These are phyloP conservation scores for Aporrectodea caliginosa DNA, from an alignment of 1,140 invertebrate genomes.

Conservation along the genomic window DNA sequence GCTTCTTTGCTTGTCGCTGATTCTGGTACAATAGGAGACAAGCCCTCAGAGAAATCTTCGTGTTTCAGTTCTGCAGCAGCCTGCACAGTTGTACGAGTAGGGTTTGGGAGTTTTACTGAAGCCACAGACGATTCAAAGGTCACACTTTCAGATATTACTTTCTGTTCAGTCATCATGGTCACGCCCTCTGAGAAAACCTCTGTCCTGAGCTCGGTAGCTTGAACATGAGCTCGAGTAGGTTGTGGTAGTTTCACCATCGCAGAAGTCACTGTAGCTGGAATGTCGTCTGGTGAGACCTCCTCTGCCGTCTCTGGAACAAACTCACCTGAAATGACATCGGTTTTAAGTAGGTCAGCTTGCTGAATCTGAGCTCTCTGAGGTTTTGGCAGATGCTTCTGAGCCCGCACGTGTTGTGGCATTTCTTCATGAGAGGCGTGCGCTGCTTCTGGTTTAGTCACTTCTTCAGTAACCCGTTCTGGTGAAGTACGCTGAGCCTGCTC, in stretches of 20 bases:
- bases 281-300: constrained; percentile 14
- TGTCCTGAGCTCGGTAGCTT: not conserved
- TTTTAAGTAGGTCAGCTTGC: constrained; percentile 1
- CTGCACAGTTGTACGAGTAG: not conserved
- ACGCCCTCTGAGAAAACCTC: constrained; percentile 18
- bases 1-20: not conserved
- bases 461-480: constrained; percentile 42
- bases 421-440: constrained; percentile 5
- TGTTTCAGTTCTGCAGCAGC: constrained; percentile 4
- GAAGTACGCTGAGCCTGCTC: constrained; percentile 34
- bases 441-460: constrained; percentile 35
- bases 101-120: constrained; percentile 1
- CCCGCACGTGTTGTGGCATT: not conserved
- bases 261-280: not conserved
- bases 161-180: constrained; percentile 5
- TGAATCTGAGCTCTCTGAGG: constrained; percentile 39
- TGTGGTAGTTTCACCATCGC: constrained; percentile 11
- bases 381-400: constrained; percentile 12
- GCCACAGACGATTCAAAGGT: not conserved
- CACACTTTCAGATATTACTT: not conserved
- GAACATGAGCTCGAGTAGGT: constrained; percentile 23
- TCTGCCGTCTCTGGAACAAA: constrained; percentile 6
- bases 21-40: not conserved
- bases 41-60: not conserved
- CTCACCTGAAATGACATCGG: constrained; percentile 11